These are phyloP conservation scores for Callyntrura sp. DNA, from an alignment of 2,888 invertebrate species.

Conservation along the genomic window DNA sequence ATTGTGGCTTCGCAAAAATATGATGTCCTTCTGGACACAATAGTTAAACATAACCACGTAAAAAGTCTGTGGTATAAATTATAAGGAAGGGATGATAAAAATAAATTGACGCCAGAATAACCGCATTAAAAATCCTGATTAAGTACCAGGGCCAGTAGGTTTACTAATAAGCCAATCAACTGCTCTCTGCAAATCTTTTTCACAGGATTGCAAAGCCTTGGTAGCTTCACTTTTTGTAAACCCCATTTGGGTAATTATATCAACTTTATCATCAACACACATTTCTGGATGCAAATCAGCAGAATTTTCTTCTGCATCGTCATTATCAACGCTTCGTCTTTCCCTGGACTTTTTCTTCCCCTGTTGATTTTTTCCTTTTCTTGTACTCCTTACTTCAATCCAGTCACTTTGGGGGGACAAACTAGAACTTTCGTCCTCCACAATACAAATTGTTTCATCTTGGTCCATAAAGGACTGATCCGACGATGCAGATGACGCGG, in stretches of 20 bases:
- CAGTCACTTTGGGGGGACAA: slow-evolving; percentile 65
- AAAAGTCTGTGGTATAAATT: too few relatives aligned
- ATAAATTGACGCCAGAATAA: not conserved
- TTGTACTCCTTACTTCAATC: slow-evolving; percentile 79
- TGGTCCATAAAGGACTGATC: slow-evolving; percentile 59
- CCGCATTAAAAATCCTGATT: slow-evolving; percentile 6
- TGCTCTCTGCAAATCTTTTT: slow-evolving; percentile 81
- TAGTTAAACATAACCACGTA: not conserved
- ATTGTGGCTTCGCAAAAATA: too few relatives aligned
- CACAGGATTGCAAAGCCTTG: slow-evolving; percentile 79
- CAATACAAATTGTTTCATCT: slow-evolving; percentile 54
- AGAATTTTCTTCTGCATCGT: not conserved
- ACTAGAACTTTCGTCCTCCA: slow-evolving; percentile 40
- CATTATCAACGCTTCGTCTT: not conserved
- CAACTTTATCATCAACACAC: slow-evolving; percentile 81
- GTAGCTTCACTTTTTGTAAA: slow-evolving; percentile 80
- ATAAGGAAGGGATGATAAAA: not conserved
- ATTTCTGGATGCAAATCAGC: slow-evolving; percentile 26
- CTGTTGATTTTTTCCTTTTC: slow-evolving; percentile 56
- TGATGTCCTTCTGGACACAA: not conserved
- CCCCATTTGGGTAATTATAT: slow-evolving; percentile 81
- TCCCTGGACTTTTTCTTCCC: slow-evolving; percentile 35
- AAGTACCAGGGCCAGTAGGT: not conserved
- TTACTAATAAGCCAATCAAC: slow-evolving; percentile 81
- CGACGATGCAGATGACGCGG: slow-evolving; percentile 62